A percentile compares a stretch with the other conserved stretches of the same genome.
Evolutionary conservation across 2,797 vertebrate species (phyloP).

Genomic region (Nannoperca australis): DNA sequence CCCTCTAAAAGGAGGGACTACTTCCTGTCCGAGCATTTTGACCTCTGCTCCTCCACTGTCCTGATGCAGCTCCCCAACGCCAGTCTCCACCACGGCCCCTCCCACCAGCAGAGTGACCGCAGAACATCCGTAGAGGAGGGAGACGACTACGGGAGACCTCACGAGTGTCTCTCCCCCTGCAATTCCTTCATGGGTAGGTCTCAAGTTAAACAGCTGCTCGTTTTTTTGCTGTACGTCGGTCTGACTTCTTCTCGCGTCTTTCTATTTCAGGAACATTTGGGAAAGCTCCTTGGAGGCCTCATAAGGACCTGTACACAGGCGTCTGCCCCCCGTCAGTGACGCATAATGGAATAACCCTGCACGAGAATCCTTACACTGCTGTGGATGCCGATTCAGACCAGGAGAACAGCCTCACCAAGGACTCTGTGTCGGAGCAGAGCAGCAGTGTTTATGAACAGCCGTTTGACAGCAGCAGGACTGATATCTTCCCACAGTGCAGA

Average conservation of each 20-base stretch:
- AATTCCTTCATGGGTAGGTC: slow-evolving; percentile 92
- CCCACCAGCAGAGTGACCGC: slow-evolving; percentile 79
- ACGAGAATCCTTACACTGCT: slow-evolving; percentile 81
- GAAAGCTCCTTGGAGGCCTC: slow-evolving; percentile 91
- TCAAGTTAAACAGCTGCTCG: fast-evolving
- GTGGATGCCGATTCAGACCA: slow-evolving; percentile 83
- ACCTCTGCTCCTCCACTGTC: slow-evolving; percentile 76
- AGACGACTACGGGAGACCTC: slow-evolving; percentile 79
- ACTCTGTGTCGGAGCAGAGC: slow-evolving; percentile 78
- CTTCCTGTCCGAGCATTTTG: slow-evolving; percentile 86
- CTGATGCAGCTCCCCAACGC: slow-evolving; percentile 78
- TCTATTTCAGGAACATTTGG: slow-evolving; percentile 92
- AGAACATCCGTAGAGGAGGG: slow-evolving; percentile 72
- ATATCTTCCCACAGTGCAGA: slow-evolving; percentile 67
- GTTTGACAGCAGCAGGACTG: slow-evolving; percentile 86
- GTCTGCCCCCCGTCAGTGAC: slow-evolving; percentile 59
- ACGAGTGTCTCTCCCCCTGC: slow-evolving; percentile 72
- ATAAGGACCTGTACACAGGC: slow-evolving; percentile 81
- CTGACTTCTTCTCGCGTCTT: background rate
- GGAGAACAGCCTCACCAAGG: slow-evolving; percentile 64
- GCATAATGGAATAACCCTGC: slow-evolving; percentile 77
- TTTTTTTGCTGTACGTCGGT: background rate
- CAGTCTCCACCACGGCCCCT: slow-evolving; percentile 66
- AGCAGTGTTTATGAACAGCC: slow-evolving; percentile 83
- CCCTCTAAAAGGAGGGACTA: slow-evolving; percentile 86